Evolutionary conservation across 1,140 invertebrate genomes (phyloP).

Genomic region (Lucilia cuprina): DNA sequence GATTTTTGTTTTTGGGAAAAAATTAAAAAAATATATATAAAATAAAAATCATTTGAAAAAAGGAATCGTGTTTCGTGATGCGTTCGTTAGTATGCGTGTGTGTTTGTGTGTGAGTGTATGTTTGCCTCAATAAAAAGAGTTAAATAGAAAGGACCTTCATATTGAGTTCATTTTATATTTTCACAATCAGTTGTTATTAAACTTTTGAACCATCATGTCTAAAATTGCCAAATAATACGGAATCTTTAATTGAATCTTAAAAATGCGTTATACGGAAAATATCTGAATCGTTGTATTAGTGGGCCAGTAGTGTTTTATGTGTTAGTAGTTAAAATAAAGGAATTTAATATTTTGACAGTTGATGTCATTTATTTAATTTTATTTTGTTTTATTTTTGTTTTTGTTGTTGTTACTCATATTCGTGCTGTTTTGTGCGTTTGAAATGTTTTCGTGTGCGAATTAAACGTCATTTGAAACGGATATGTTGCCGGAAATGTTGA

Average conservation of each 20-base stretch:
- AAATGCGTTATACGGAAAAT: background rate
- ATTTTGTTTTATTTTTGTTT: background rate
- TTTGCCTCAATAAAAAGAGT: background rate
- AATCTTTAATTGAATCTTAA: background rate
- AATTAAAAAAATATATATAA: background rate
- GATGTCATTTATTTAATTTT: background rate
- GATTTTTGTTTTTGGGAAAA: background rate
- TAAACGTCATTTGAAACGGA: background rate
- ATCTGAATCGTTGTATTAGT: background rate
- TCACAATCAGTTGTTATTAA: background rate
- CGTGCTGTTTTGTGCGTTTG: too few species aligned
- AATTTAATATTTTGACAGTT: background rate
- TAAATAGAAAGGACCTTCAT: conserved; percentile 3
- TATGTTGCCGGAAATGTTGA: conserved; percentile 8
- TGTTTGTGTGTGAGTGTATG: background rate
- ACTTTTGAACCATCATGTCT: conserved; percentile 10
- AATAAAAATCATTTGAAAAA: background rate
- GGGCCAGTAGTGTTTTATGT: background rate
- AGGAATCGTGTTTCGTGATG: background rate
- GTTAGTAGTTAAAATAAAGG: background rate
- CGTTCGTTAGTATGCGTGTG: background rate
- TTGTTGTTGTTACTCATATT: background rate
- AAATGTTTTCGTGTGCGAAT: background rate
- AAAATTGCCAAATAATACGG: background rate
- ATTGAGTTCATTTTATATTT: conserved; percentile 7